These are phyloP conservation scores for Pseudomyrmex flavicornis DNA, from an alignment of 1,140 invertebrate species.

Conservation along the genomic window DNA sequence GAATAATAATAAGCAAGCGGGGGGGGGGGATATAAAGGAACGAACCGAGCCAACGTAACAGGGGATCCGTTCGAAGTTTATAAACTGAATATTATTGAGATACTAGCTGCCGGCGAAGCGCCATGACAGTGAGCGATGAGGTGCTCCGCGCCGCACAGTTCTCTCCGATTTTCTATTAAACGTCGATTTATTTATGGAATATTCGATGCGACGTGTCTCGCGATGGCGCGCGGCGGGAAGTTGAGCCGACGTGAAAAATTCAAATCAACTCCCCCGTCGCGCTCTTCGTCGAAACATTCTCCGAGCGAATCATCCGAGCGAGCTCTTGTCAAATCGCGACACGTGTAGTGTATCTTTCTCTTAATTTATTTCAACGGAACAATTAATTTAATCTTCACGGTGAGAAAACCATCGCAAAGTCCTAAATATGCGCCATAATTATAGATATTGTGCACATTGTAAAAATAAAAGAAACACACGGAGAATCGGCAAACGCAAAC, in stretches of 20 bases:
- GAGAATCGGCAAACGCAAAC: neutral
- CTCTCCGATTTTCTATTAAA: constrained; percentile 83
- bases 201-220: constrained; percentile 76
- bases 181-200: constrained; percentile 84
- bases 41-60: constrained; percentile 74
- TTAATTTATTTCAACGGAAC: too few relatives aligned
- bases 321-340: neutral
- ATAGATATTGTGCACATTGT: neutral
- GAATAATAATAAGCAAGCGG: constrained; percentile 31
- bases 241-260: constrained; percentile 73
- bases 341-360: neutral
- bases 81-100: constrained; percentile 84
- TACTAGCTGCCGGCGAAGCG: constrained; percentile 64
- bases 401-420: too few relatives aligned
- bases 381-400: too few relatives aligned
- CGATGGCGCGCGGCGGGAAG: constrained; percentile 27
- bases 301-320: constrained; percentile 3
- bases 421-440: neutral
- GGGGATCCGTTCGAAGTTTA: constrained; percentile 79
- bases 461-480: neutral
- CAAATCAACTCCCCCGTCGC: constrained; percentile 70
- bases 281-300: constrained; percentile 45
- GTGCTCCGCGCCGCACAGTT: constrained; percentile 33
- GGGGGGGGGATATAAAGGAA: neutral
- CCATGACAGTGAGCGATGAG: constrained; percentile 83